A percentile compares a stretch with the other conserved stretches of the same genome.
Evolutionary conservation across 2,113 vertebrate genomes (phyloP).

Genomic region (Dendrocopos noguchii): DNA sequence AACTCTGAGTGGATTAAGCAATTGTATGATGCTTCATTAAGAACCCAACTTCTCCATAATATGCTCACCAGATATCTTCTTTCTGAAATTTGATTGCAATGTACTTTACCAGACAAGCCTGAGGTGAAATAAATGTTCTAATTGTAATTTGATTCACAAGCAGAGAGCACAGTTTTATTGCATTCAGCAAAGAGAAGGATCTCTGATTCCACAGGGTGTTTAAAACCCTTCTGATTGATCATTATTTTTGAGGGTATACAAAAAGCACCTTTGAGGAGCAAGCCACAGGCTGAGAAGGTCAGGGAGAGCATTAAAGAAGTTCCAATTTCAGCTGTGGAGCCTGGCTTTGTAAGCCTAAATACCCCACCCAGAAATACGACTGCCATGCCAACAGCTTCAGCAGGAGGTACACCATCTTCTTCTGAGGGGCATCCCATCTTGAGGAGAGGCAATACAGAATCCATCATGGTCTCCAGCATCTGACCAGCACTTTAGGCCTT

Average conservation of each 20-base stretch:
- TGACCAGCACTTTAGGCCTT: neutral
- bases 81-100: neutral
- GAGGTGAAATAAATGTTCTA: constrained; percentile 15
- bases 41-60: neutral
- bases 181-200: neutral
- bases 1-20: constrained; percentile 70
- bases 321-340: neutral
- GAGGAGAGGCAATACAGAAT: neutral
- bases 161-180: neutral
- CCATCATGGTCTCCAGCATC: neutral
- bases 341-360: neutral
- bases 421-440: neutral
- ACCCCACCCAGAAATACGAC: neutral
- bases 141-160: neutral
- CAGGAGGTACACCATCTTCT: neutral
- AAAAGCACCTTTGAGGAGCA: neutral
- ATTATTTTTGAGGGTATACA: neutral
- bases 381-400: neutral
- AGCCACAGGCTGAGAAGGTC: neutral
- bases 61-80: constrained; percentile 4
- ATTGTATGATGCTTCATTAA: constrained; percentile 74
- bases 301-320: neutral
- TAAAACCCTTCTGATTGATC: neutral
- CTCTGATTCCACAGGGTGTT: neutral
- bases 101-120: neutral